These are phyloP conservation scores for Craseonycteris thonglongyai DNA, from an alignment of 2,113 vertebrate species.

Conservation along the genomic window DNA sequence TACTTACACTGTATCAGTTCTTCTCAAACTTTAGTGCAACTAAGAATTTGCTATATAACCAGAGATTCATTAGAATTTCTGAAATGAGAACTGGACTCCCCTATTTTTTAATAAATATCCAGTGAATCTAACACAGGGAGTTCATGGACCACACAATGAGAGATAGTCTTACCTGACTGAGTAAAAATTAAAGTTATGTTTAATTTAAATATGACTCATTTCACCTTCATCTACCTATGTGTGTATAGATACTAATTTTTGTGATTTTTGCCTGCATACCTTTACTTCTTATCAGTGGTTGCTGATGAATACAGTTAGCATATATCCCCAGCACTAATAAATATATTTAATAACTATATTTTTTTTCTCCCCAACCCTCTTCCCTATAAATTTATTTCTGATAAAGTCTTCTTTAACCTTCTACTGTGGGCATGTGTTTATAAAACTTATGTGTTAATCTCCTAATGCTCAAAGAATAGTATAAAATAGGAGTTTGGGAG, in stretches of 20 bases:
- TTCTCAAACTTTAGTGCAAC: background rate
- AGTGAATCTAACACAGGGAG: background rate
- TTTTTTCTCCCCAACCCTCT: background rate
- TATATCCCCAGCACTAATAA: background rate
- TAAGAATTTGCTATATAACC: background rate
- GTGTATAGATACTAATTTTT: background rate
- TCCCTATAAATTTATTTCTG: background rate
- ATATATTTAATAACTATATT: background rate
- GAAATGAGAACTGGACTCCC: background rate
- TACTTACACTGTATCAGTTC: background rate
- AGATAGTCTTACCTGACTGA: background rate
- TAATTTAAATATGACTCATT: constrained; percentile 14
- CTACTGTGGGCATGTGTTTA: background rate
- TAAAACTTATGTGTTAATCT: background rate
- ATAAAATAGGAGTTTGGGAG: background rate
- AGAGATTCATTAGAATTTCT: background rate
- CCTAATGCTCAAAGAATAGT: background rate
- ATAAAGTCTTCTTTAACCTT: background rate
- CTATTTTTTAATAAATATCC: too few relatives aligned
- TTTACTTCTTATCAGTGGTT: background rate
- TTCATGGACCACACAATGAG: background rate
- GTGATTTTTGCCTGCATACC: background rate
- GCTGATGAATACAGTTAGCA: background rate
- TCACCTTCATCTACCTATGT: background rate
- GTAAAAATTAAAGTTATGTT: constrained; percentile 26